Conservation (phyloP, 2,113 vertebrate genomes). For the Entelurus aequoreus region DNA sequence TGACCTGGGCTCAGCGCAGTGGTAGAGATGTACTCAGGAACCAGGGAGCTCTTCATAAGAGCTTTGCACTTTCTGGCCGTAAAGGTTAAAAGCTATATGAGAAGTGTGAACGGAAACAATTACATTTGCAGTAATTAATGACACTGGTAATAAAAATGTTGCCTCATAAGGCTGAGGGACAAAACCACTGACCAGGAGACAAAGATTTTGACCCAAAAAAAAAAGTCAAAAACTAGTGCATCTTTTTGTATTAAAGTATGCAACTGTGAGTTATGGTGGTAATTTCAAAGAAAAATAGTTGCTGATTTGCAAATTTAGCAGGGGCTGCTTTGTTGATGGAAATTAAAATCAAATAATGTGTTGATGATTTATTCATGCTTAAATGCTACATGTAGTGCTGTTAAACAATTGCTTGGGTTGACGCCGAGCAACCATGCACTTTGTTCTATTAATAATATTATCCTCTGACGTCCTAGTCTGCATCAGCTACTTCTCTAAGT, state of each 20-base stretch:
- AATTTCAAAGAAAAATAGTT: neutral
- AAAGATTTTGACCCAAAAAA: neutral
- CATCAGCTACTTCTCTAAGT: neutral
- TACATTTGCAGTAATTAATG: neutral
- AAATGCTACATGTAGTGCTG: slow-evolving; percentile 27
- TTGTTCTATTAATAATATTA: slow-evolving; percentile 13
- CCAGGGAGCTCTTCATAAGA: neutral
- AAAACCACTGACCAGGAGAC: neutral
- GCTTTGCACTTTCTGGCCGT: neutral
- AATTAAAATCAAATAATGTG: slow-evolving; percentile 44
- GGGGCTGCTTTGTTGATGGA: slow-evolving; percentile 28
- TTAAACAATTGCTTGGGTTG: slow-evolving; percentile 19
- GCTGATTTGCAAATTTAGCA: slow-evolving; percentile 18
- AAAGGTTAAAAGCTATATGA: neutral
- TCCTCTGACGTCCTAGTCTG: neutral
- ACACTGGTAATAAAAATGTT: neutral
- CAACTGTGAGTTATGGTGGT: neutral
- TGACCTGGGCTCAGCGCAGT: slow-evolving; percentile 8
- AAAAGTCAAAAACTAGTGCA: neutral
- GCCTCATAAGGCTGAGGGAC: neutral
- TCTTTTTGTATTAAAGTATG: neutral
- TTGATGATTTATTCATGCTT: slow-evolving; percentile 57
- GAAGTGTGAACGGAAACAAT: neutral
- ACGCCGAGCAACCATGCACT: slow-evolving; percentile 10
- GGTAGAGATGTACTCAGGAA: slow-evolving; percentile 9